phyloP scores from a whole-genome alignment of 2,888 invertebrate species.

The Polydrusus tereticollis region DNA sequence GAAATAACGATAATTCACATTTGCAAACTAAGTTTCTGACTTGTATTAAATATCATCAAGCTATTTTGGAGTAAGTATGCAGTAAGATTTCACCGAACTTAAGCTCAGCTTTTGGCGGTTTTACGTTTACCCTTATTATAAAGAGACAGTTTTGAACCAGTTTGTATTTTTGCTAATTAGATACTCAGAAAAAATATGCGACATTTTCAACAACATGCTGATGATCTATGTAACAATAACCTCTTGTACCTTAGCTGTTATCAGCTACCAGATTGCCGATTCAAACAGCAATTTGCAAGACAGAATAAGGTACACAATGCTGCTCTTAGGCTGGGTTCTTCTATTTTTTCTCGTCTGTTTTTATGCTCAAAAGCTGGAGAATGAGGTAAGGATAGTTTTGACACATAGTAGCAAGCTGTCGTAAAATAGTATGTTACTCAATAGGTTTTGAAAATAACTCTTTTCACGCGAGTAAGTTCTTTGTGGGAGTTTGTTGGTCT shows the following conservation, averaged over 20 bases:
- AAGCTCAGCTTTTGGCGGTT: too few relatives aligned
- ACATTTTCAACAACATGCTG: slow-evolving; percentile 20
- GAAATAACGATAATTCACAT: background rate
- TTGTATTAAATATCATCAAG: slow-evolving; percentile 32
- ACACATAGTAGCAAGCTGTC: too few relatives aligned
- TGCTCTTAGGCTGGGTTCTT: slow-evolving; percentile 26
- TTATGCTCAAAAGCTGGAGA: slow-evolving; percentile 25
- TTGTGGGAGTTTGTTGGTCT: too few relatives aligned
- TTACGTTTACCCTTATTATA: background rate
- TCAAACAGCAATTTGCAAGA: slow-evolving; percentile 23
- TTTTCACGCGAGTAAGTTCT: too few relatives aligned
- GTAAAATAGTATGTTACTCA: too few relatives aligned
- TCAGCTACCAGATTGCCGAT: slow-evolving; percentile 37
- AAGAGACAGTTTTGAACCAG: too few relatives aligned
- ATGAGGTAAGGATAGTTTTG: slow-evolving; percentile 30
- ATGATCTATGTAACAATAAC: slow-evolving; percentile 29
- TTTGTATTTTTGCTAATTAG: background rate
- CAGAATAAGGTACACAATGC: slow-evolving; percentile 35
- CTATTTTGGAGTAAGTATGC: slow-evolving; percentile 29
- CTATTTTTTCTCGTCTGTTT: slow-evolving; percentile 33
- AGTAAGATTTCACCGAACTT: too few relatives aligned
- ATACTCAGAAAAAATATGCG: slow-evolving; percentile 26
- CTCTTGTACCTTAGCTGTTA: slow-evolving; percentile 32
- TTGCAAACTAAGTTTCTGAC: slow-evolving; percentile 7
- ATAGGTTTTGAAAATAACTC: too few relatives aligned